A percentile compares a stretch with the other conserved stretches of the same genome.
Conservation (phyloP, 2,113 vertebrate species). For the Mohoua ochrocephala region DNA sequence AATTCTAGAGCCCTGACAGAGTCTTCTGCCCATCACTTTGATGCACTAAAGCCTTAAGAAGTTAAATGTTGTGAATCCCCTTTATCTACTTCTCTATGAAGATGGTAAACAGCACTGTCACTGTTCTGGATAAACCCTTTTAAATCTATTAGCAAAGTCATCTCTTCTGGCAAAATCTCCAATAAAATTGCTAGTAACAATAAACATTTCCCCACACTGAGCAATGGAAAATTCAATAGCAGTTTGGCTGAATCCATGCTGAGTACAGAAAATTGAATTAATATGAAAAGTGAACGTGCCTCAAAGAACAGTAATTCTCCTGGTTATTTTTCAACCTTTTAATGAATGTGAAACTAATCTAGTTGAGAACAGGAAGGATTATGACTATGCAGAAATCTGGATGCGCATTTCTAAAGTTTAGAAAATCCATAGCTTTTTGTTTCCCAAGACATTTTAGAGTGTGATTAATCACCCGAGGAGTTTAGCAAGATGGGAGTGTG, state of each 20-base stretch:
- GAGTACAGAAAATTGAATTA: conserved; percentile 44
- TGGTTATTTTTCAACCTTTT: not conserved
- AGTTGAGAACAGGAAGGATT: not conserved
- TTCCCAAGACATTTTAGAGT: not conserved
- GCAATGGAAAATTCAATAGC: conserved; percentile 58
- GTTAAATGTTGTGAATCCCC: not conserved
- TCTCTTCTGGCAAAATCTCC: conserved; percentile 1
- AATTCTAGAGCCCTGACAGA: not conserved
- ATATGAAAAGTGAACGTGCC: not conserved
- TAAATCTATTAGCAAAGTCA: conserved; percentile 1
- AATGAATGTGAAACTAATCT: not conserved
- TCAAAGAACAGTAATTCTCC: conserved; percentile 16
- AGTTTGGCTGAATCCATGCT: conserved; percentile 45
- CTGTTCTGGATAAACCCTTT: not conserved
- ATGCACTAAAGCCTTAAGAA: not conserved
- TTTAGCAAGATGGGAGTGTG: not conserved
- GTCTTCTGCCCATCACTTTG: not conserved
- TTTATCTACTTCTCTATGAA: not conserved
- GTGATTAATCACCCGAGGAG: not conserved
- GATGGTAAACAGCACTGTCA: not conserved
- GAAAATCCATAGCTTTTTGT: not conserved
- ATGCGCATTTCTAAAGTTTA: not conserved
- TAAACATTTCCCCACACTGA: conserved; percentile 39
- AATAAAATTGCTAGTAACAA: conserved; percentile 33
- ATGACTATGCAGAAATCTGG: not conserved